Evolutionary conservation across 2,113 vertebrate species (phyloP), one percentile per base, ranked within the genome.

Genomic region (Laticauda laticaudata): DNA sequence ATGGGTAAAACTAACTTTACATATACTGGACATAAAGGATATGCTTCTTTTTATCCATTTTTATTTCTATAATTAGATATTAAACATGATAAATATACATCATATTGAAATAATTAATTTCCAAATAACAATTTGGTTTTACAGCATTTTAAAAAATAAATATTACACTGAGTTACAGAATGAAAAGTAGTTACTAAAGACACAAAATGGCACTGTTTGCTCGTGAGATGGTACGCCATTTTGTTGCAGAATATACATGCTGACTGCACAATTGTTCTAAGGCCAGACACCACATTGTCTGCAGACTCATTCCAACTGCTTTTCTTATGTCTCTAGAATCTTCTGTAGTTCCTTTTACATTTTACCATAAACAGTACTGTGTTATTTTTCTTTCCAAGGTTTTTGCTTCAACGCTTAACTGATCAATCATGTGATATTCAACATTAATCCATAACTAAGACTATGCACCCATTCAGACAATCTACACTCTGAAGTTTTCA

Each of bases 211-310:
- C 14, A 90, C 14, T 53, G 10, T 45, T 88, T 87, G 39, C 21
- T 53, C n/a, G 2, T 56, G 61, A 91, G 45, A 0, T 0, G 9
- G 5, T 3, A 11, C 4, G 18, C 6, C 5, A 23, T 86, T 87
- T 59, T 29, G 45, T 87, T 45, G 12, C n/a, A 86, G 48, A 95
- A 56, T 86, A 87, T 43, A 18, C 91, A 29, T 75, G 48, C 23
- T 2, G 34, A 48, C 24, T 11, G 5, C 21, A 23, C 57, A 92
- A 5, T 21, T 86, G 3, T 45, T 1, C 0, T 1, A 0, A 9
- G 8, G 11, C 10, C 21, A 20, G 87, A 85, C 26, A 87, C 9
- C 3, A 61, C 75, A 64, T 4, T 43, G 39, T 26, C 81, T 61
- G 59, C 59, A 55, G 59, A 29, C 61, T 51, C 5, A 5, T 23